Percentiles rank a stretch among this genome's conserved stretches.
phyloP scores from a whole-genome alignment of 2,797 vertebrate species.

The Aratinga solstitialis region DNA sequence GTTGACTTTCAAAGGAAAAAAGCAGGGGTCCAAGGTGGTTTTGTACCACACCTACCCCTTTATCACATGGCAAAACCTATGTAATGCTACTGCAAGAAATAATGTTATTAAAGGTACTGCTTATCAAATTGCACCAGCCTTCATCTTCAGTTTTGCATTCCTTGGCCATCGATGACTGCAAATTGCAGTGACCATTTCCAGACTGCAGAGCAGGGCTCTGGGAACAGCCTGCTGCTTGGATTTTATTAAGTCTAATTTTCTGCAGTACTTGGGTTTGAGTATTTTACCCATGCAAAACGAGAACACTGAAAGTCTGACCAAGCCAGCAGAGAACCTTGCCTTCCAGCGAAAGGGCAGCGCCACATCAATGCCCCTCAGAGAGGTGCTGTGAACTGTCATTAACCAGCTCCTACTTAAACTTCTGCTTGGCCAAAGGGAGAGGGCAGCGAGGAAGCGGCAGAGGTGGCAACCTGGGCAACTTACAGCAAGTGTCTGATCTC shows the following conservation, averaged over 20 bases:
- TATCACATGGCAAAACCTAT: rapidly evolving
- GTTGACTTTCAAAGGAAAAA: neutral
- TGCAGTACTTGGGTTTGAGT: too few relatives aligned
- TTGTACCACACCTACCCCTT: neutral
- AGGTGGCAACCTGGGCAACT: constrained; percentile 48
- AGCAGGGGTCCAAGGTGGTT: rapidly evolving
- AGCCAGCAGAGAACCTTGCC: neutral
- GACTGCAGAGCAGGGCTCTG: neutral
- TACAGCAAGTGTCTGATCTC: constrained; percentile 93
- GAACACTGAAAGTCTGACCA: neutral
- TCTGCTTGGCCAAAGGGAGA: rapidly evolving
- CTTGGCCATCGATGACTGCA: neutral
- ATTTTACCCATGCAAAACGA: neutral
- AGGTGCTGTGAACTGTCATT: rapidly evolving
- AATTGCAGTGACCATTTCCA: neutral
- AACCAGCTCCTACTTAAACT: neutral
- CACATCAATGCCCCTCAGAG: rapidly evolving
- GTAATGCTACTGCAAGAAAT: neutral
- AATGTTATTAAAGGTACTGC: neutral
- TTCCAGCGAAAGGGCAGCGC: rapidly evolving
- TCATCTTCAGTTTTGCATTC: neutral
- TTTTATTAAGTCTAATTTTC: neutral
- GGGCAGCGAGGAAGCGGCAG: rapidly evolving
- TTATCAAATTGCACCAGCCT: neutral
- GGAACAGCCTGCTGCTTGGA: neutral